These are phyloP conservation scores for Drosophila multiciliata DNA, from an alignment of 2,888 invertebrate genomes.

Conservation along the genomic window DNA sequence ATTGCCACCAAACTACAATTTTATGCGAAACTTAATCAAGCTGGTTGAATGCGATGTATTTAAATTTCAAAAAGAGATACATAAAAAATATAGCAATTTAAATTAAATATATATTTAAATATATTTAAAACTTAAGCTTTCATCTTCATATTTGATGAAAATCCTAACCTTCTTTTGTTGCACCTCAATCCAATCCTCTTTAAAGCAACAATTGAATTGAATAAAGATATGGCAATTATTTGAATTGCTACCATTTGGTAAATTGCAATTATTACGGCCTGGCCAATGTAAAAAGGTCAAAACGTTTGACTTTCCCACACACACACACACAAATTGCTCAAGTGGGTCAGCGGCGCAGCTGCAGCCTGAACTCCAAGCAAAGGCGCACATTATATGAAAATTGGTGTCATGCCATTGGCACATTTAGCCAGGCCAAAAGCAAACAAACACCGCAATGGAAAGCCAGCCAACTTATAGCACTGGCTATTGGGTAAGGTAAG, in stretches of 20 bases:
- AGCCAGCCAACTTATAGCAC: conserved; percentile 22
- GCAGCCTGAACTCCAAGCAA: conserved; percentile 55
- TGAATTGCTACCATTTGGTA: conserved; percentile 65
- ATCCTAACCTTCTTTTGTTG: neutral
- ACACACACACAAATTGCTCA: conserved; percentile 30
- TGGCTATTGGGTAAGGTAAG: conserved; percentile 78
- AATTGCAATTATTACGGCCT: conserved; percentile 51
- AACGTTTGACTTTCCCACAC: conserved; percentile 60
- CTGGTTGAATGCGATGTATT: neutral
- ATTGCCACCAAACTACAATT: conserved; percentile 10
- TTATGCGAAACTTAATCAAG: conserved; percentile 8
- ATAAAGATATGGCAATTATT: conserved; percentile 59
- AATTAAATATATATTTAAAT: neutral
- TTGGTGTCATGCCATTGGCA: conserved; percentile 83
- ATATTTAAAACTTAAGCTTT: neutral
- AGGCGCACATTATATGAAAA: conserved; percentile 59
- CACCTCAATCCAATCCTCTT: conserved; percentile 1
- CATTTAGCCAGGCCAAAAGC: conserved; percentile 69
- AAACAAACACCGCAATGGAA: conserved; percentile 41
- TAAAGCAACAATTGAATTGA: conserved; percentile 21
- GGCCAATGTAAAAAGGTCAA: conserved; percentile 65
- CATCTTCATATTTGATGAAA: neutral
- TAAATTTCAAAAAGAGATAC: neutral
- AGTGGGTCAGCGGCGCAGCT: conserved; percentile 66
- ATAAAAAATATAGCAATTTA: neutral